Conservation (phyloP, 2,113 vertebrate species). For the Cochlearius cochlearius region DNA sequence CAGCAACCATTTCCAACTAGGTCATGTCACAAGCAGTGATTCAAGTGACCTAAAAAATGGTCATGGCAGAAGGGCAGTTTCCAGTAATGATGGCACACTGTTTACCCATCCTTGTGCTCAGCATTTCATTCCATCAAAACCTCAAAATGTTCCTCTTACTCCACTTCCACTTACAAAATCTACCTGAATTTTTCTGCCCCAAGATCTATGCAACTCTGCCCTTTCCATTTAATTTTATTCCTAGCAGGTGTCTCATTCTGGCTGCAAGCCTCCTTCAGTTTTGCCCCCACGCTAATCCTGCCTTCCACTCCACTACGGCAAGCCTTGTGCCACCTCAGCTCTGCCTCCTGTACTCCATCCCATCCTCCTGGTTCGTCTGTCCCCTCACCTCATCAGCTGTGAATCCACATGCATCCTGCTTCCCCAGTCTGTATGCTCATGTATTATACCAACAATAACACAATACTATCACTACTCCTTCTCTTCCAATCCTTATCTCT, state of each 20-base stretch:
- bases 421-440: too few relatives aligned
- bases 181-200: neutral
- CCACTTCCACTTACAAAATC: neutral
- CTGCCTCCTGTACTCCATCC: neutral
- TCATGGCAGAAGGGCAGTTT: neutral
- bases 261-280: neutral
- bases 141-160: neutral
- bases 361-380: neutral
- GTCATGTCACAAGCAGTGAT: neutral
- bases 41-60: slow-evolving; percentile 2
- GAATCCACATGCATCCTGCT: neutral
- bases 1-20: neutral
- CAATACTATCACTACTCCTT: neutral
- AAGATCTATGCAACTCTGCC: neutral
- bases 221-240: neutral
- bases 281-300: neutral
- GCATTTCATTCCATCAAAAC: neutral
- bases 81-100: neutral
- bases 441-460: neutral
- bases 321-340: neutral
- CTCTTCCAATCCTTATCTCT: neutral
- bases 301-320: neutral
- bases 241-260: neutral
- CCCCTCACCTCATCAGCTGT: neutral
- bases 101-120: neutral